Base-by-base conservation (phyloP, 2,888 invertebrate species). In the Cantharis rustica region DNA sequence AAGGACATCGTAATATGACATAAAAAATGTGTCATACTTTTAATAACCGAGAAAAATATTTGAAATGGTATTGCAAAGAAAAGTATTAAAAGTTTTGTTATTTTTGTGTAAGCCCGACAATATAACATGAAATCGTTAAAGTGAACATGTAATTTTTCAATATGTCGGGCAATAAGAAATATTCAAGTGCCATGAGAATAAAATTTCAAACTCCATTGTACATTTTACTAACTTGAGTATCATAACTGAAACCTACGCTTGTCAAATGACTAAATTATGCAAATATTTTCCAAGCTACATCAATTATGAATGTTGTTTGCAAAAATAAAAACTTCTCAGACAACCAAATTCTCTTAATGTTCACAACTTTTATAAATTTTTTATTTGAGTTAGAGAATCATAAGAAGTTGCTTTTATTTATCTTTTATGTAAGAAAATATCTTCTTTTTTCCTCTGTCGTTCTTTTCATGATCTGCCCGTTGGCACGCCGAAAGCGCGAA, bases 1-100 rank as follows among this genome's bases (percentile, higher is more conserved):
- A 75, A 78, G 75, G 75, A 76, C 72, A 75, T 71, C 71, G 78
- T 76, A 79, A 75, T 76, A 72, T 71, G 78, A 70, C 76, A n/a
- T n/a, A 47, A 47, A 47, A 47, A 47, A n/a, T 47, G n/a, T 47
- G 47, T 47, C n/a, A n/a, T 47, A 47, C n/a, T 47, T 47, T 47
- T 47, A 47, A 47, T 47, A 47, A 47, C n/a, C 47, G 47, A 47
- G 47, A 47, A n/a, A 47, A n/a, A 47, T 47, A 47, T 47, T 4
- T 47, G 47, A 47, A 47, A 47, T 47, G 47, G 7, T 2, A 9
- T 47, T 47, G n/a, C n/a, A 31, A 47, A n/a, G n/a, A n/a, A 47
- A 47, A 47, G 47, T 47, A 47, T 47, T 47, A 47, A 47, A 47
- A 47, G 47, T 47, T 47, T 47, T 47, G 47, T 47, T 47, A 47